A percentile compares a stretch with the other conserved stretches of the same genome.
phyloP scores from a whole-genome alignment of 2,797 vertebrate genomes.

The Enteromius trimaculatus region DNA sequence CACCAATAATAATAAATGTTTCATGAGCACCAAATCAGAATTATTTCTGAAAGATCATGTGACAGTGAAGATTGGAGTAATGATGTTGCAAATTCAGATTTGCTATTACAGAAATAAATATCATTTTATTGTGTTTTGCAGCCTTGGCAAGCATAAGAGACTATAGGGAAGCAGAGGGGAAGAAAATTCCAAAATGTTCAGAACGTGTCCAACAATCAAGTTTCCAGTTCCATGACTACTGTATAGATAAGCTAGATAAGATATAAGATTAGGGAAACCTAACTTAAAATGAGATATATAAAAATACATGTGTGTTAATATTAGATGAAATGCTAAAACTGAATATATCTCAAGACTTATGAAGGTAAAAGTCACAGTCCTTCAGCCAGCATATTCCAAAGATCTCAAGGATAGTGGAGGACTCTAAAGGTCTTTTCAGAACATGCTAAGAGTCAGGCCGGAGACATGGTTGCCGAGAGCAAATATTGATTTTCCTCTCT shows the following conservation, averaged over 20 bases:
- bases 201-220: background rate
- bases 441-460: slow-evolving; percentile 23
- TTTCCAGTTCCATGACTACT: background rate
- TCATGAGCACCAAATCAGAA: background rate
- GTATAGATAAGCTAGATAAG: background rate
- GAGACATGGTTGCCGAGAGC: slow-evolving; percentile 45
- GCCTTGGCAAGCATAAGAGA: background rate
- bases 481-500: slow-evolving; percentile 59
- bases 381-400: slow-evolving; percentile 29
- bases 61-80: background rate
- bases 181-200: background rate
- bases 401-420: background rate
- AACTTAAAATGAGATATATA: background rate
- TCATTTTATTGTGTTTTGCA: background rate
- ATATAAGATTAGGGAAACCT: background rate
- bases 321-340: background rate
- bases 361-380: background rate
- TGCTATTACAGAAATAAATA: background rate
- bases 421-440: slow-evolving; percentile 43
- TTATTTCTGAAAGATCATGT: background rate
- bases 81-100: background rate
- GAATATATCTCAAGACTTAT: background rate
- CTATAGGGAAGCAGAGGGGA: background rate
- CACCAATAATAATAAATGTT: background rate
- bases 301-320: background rate